Conservation (phyloP, 2,888 invertebrate species). For the Lucinisca nassula region DNA sequence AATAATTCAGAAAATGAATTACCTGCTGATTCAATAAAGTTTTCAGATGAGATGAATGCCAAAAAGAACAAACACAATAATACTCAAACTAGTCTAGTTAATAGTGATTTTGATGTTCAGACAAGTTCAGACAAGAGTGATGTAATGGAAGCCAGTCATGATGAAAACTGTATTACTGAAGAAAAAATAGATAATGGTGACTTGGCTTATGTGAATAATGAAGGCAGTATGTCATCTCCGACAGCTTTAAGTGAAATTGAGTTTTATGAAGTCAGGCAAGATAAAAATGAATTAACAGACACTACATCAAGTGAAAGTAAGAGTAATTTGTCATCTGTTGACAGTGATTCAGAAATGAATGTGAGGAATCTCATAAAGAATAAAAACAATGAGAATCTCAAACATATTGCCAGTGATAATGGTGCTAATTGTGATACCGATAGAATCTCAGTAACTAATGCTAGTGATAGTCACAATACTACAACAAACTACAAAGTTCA, state of each 20-base stretch:
- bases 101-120: background rate
- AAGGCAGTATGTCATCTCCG: background rate
- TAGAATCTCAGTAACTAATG: background rate
- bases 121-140: no score
- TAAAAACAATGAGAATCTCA: background rate
- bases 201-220: background rate
- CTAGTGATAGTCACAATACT: constrained; percentile 1
- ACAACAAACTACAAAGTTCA: background rate
- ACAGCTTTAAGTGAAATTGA: no score
- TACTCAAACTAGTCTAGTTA: background rate
- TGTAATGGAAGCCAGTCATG: no score
- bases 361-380: background rate
- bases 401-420: background rate
- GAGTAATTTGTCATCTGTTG: no score
- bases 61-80: background rate
- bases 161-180: no score
- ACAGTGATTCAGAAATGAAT: no score
- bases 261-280: no score
- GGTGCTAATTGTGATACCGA: background rate
- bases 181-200: no score
- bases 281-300: no score
- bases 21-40: background rate
- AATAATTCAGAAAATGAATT: background rate
- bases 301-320: no score
- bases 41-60: background rate